These are phyloP conservation scores for Psilanteris sp. DNA, from an alignment of 1,140 invertebrate species.

Conservation along the genomic window DNA sequence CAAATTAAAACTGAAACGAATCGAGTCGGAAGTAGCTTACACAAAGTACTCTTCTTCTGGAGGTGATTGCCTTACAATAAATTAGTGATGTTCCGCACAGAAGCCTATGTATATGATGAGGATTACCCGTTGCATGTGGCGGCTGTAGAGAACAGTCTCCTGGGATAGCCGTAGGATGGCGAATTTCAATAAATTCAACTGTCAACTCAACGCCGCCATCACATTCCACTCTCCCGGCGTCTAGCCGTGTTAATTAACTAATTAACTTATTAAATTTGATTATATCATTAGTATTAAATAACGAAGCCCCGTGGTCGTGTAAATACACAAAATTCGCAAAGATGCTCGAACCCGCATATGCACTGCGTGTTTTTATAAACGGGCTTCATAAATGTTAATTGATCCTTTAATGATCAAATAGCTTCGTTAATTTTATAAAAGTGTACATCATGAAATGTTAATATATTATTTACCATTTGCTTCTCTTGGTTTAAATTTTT, in stretches of 20 bases:
- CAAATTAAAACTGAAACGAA: too few relatives aligned
- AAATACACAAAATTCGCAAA: slow-evolving; percentile 22
- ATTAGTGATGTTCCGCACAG: slow-evolving; percentile 54
- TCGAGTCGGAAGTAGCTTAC: too few relatives aligned
- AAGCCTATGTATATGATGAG: slow-evolving; percentile 53
- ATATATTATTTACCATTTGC: too few relatives aligned
- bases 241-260: slow-evolving; percentile 70
- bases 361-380: slow-evolving; percentile 10
- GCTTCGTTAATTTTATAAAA: slow-evolving; percentile 29
- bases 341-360: slow-evolving; percentile 14
- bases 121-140: slow-evolving; percentile 58
- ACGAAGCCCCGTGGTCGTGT: slow-evolving; percentile 15
- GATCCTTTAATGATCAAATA: slow-evolving; percentile 36
- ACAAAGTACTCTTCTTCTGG: slow-evolving; percentile 29
- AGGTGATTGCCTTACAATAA: slow-evolving; percentile 58
- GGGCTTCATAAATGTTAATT: slow-evolving; percentile 30
- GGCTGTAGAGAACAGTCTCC: slow-evolving; percentile 63
- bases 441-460: not conserved
- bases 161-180: slow-evolving; percentile 63
- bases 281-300: slow-evolving; percentile 45
- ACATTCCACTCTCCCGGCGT: slow-evolving; percentile 27
- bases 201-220: slow-evolving; percentile 61
- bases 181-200: slow-evolving; percentile 76
- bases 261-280: slow-evolving; percentile 65
- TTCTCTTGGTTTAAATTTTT: too few relatives aligned